Base-by-base conservation (phyloP, 2,113 vertebrate species). In the Ctenodactylus gundi region DNA sequence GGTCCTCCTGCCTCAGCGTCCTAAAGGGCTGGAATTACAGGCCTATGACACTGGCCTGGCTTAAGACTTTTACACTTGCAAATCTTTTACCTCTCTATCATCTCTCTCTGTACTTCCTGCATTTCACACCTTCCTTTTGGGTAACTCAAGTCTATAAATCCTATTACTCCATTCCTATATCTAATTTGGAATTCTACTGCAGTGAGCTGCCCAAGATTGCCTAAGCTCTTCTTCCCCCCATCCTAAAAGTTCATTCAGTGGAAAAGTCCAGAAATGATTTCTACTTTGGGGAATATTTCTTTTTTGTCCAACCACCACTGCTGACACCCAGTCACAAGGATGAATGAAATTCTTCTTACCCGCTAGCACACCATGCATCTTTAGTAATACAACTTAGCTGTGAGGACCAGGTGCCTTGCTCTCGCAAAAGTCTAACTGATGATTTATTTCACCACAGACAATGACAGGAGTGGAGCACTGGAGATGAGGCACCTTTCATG, bases 341-440 rank as follows among this genome's bases (percentile, higher is more conserved):
- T 80, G 31, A 83, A 87, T 83, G 75, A 80, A 17, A 51, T 85
- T 76, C 73, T 27, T 3, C 23, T 91, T 85, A 46, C 55, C 27
- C 85, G n/a, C 76, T 44, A 88, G 25, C 10, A 0, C 27, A 91
- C 82, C 15, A 87, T 25, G 65, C 20, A 85, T 44, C 44, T 57
- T 51, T 85, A n/a, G 34, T n/a, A 95, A 95, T 93, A 93, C 62
- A 68, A 83, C 46, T 34, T 34, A 83, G n/a, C 65, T 60, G 77
- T 0, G 39, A 49, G 58, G 55, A 78, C 34, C 41, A 84, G 57
- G 88, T 80, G 62, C 29, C 23, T 31, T 87, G 44, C 44, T 91
- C 46, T 41, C 11, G 18, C 20, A 77, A 88, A 91, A 31, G 6
- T 10, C 55, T n/a, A 77, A 25, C 4, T 70, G 29, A 67, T 89